Evolutionary conservation across 1,140 invertebrate species (phyloP).

Genomic region (Meloidogyne hapla): DNA sequence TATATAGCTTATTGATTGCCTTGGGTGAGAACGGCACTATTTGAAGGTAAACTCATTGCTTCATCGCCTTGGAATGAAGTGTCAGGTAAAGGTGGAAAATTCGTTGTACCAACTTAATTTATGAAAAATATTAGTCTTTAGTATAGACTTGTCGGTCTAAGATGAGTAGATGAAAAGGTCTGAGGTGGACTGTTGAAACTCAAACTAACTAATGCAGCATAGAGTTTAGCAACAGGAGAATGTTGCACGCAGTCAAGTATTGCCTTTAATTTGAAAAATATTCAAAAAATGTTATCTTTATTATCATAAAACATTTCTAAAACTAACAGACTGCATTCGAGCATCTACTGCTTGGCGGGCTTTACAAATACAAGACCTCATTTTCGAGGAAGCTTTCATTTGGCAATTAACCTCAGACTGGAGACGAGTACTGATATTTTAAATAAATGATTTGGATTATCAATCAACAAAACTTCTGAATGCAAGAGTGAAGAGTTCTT

Average conservation of each 20-base stretch:
- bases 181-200: slow-evolving; percentile 1
- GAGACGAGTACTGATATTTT: slow-evolving; percentile 37
- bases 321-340: slow-evolving; percentile 36
- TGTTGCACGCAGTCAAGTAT: slow-evolving; percentile 36
- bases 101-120: background rate
- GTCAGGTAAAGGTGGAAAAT: slow-evolving; percentile 3
- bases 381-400: slow-evolving; percentile 14
- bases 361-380: slow-evolving; percentile 48
- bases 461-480: slow-evolving; percentile 37
- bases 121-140: background rate
- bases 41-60: slow-evolving; percentile 19
- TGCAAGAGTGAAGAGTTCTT: slow-evolving; percentile 37
- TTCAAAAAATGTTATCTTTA: slow-evolving; percentile 13
- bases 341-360: slow-evolving; percentile 50
- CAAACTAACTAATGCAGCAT: slow-evolving; percentile 40
- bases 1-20: background rate
- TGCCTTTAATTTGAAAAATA: slow-evolving; percentile 2
- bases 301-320: background rate
- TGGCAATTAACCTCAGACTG: slow-evolving; percentile 39
- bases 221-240: slow-evolving; percentile 45
- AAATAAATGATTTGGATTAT: too few relatives aligned
- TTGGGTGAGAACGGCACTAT: slow-evolving; percentile 11
- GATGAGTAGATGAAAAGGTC: background rate
- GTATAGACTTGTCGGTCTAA: background rate
- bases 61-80: slow-evolving; percentile 28